A percentile compares a stretch with the other conserved stretches of the same genome.
phyloP scores from a whole-genome alignment of 2,888 invertebrate genomes.

The Volucella inanis region DNA sequence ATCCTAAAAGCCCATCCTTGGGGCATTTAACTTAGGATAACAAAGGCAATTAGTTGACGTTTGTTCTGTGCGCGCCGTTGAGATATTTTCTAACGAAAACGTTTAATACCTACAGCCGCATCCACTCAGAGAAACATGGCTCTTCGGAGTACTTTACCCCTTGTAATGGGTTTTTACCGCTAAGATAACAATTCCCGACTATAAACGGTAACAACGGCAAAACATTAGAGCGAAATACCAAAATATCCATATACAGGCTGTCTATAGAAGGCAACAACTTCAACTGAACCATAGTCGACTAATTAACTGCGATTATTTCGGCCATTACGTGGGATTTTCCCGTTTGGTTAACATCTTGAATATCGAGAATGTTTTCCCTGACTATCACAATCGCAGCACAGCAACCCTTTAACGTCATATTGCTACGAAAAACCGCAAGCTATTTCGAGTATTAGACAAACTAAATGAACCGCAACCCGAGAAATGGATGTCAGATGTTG shows the following conservation, averaged over 20 bases:
- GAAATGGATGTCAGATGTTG: constrained; percentile 49
- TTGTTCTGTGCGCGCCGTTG: constrained; percentile 52
- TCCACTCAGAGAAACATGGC: constrained; percentile 52
- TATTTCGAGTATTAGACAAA: constrained; percentile 62
- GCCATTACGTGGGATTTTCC: constrained; percentile 83
- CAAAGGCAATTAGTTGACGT: constrained; percentile 73
- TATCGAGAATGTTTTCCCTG: constrained; percentile 63
- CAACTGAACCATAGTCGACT: constrained; percentile 79
- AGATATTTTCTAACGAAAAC: constrained; percentile 54
- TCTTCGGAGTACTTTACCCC: constrained; percentile 58
- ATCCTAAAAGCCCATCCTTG: constrained; percentile 36
- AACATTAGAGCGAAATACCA: constrained; percentile 56
- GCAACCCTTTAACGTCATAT: constrained; percentile 60
- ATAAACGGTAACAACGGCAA: constrained; percentile 73
- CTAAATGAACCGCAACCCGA: constrained; percentile 56
- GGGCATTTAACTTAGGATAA: constrained; percentile 73
- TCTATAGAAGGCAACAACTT: constrained; percentile 44
- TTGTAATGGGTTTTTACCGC: constrained; percentile 71
- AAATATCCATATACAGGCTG: constrained; percentile 38
- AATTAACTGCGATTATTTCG: constrained; percentile 83
- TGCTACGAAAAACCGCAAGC: constrained; percentile 67
- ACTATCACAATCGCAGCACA: constrained; percentile 30
- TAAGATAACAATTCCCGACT: constrained; percentile 73
- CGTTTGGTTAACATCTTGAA: constrained; percentile 76
- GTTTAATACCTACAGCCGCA: constrained; percentile 51